phyloP scores from a whole-genome alignment of 2,113 vertebrate genomes.

The Petrocephalus zakoni region DNA sequence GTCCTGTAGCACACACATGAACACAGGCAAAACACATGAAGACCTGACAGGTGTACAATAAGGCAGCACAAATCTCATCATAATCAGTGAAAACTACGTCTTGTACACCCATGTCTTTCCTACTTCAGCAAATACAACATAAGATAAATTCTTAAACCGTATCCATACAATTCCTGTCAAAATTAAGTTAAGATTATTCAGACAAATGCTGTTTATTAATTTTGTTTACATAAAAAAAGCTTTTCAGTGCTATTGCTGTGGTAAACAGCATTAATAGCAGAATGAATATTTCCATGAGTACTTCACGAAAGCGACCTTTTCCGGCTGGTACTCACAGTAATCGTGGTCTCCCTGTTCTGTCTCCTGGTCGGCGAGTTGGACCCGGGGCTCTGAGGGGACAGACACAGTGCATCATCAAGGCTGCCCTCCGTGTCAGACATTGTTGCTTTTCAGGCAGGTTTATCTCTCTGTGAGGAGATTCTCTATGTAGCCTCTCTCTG shows the following conservation, averaged over 20 bases:
- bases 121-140: background rate
- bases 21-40: background rate
- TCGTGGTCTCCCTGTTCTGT: conserved; percentile 71
- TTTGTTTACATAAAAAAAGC: background rate
- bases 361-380: conserved; percentile 70
- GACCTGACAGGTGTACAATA: background rate
- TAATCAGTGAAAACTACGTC: background rate
- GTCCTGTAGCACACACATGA: background rate
- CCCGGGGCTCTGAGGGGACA: conserved; percentile 74
- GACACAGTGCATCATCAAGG: conserved; percentile 61
- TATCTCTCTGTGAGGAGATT: background rate
- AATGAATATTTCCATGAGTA: background rate
- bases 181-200: background rate
- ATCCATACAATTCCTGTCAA: background rate
- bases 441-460: conserved; percentile 9
- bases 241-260: background rate
- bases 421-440: conserved; percentile 61
- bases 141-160: background rate
- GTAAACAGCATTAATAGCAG: background rate
- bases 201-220: background rate
- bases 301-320: background rate
- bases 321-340: conserved; percentile 68
- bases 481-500: background rate
- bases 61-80: background rate
- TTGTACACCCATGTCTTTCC: background rate